phyloP scores from a whole-genome alignment of 2,888 invertebrate genomes.

The Fragum fragum region DNA sequence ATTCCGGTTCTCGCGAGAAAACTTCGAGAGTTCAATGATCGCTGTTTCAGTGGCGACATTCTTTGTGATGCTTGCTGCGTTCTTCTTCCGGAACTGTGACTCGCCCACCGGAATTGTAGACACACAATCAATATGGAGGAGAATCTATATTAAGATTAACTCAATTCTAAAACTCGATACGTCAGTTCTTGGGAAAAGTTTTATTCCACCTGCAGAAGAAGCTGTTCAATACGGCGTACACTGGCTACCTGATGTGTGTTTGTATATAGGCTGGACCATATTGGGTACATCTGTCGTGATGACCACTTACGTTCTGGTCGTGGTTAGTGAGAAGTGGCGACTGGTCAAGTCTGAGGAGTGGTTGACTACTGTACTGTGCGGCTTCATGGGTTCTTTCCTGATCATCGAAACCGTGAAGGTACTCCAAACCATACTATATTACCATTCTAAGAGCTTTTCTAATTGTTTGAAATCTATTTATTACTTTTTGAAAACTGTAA shows the following conservation, averaged over 20 bases:
- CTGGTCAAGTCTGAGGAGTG: conserved; percentile 85
- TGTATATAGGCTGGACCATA: conserved; percentile 84
- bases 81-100: conserved; percentile 73
- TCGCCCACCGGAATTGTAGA: conserved; percentile 29
- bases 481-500: too few relatives aligned
- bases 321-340: conserved; percentile 86
- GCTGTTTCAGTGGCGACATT: conserved; percentile 82
- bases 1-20: conserved; percentile 73
- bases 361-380: conserved; percentile 83
- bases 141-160: conserved; percentile 47
- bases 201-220: conserved; percentile 55
- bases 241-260: conserved; percentile 65
- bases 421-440: conserved; percentile 8
- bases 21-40: conserved; percentile 69
- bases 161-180: conserved; percentile 49
- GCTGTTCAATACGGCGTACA: conserved; percentile 49
- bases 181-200: conserved; percentile 41
- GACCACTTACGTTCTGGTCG: conserved; percentile 85
- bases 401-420: conserved; percentile 85
- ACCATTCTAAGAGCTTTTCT: too few relatives aligned
- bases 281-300: conserved; percentile 76
- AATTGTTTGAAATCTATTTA: too few relatives aligned
- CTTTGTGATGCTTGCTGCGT: conserved; percentile 81
- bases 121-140: conserved; percentile 39
- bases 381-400: conserved; percentile 81